Evolutionary conservation across 37 sponge, comb jelly and placozoan species (phyloP), one percentile per base, ranked within the genome.

Genomic region (Chondrosia reniformis): DNA sequence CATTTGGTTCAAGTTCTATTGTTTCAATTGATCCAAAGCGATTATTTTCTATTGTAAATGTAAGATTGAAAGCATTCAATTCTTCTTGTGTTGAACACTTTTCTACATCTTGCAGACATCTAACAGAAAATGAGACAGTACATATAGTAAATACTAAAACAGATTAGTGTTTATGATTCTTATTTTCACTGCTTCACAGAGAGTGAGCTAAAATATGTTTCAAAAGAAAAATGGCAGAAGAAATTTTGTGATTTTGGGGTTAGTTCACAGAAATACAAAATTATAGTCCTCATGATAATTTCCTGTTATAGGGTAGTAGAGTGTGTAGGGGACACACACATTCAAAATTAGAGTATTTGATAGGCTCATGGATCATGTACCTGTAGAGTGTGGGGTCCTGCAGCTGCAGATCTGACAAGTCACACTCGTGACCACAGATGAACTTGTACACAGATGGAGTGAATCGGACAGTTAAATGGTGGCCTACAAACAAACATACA

Each of bases 361-460:
- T 15, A 19, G 52, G 15, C 10, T 19, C 52, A 49, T 49, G 52
- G 52, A 49, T 49, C 10, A 19, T 49, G 52, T 49, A 88, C 89
- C 39, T 59, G 62, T 71, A 36, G 30, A 89, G 83, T 17, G 83
- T 33, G 4, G 83, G 58, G 59, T 89, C 79, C 49, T 89, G 80
- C 19, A 62, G 24, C 49, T 73, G 81, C 30, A 89, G 69, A 57
- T 89, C 86, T 12, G 78, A 79, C 64, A 89, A 40, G 7, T 44
- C 34, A 62, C 86, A 81, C 39, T 77, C 19, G 45, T 42, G 44
- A 0, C 66, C 75, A 17, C 81, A 71, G 6, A 89, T 45, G 49
- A 43, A 82, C 80, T 89, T 89, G 80, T 89, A 89, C 36, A 89
- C 67, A 45, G 90, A 40, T 24, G 90, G 86, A n/a, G 90, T 89